Conservation (phyloP, 2,113 vertebrate species). For the Rutilus rutilus region DNA sequence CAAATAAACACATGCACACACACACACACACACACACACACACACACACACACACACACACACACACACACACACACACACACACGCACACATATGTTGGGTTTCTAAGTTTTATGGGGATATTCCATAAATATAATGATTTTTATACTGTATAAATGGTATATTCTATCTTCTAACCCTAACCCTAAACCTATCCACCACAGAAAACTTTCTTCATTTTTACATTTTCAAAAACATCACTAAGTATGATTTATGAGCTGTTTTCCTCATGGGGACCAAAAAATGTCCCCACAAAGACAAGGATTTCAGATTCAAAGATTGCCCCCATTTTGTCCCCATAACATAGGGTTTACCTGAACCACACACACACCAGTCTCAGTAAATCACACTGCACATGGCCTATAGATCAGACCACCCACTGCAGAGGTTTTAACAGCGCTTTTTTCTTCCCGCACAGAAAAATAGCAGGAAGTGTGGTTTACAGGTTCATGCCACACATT, state of each 20-base stretch:
- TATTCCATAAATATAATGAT: not conserved
- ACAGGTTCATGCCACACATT: not conserved
- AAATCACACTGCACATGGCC: not conserved
- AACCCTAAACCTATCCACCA: too few relatives aligned
- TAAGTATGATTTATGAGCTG: too few relatives aligned
- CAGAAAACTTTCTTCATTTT: too few relatives aligned
- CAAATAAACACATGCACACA: not conserved
- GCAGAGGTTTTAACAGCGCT: not conserved
- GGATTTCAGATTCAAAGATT: too few relatives aligned
- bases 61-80: not conserved
- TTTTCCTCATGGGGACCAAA: too few relatives aligned
- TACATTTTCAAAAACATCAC: too few relatives aligned
- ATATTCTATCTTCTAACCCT: too few relatives aligned
- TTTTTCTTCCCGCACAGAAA: not conserved
- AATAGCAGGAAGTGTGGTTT: not conserved
- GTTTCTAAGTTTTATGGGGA: not conserved
- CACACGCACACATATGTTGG: not conserved
- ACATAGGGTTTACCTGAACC: not conserved
- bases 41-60: not conserved
- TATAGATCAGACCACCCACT: slow-evolving; percentile 26
- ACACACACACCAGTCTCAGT: not conserved
- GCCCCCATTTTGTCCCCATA: too few relatives aligned
- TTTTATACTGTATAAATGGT: not conserved
- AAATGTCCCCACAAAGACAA: too few relatives aligned
- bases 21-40: too few relatives aligned